Percentiles rank a stretch among this genome's conserved stretches.
Evolutionary conservation across 2,888 invertebrate species (phyloP).

Genomic region (Tiphia femorata): DNA sequence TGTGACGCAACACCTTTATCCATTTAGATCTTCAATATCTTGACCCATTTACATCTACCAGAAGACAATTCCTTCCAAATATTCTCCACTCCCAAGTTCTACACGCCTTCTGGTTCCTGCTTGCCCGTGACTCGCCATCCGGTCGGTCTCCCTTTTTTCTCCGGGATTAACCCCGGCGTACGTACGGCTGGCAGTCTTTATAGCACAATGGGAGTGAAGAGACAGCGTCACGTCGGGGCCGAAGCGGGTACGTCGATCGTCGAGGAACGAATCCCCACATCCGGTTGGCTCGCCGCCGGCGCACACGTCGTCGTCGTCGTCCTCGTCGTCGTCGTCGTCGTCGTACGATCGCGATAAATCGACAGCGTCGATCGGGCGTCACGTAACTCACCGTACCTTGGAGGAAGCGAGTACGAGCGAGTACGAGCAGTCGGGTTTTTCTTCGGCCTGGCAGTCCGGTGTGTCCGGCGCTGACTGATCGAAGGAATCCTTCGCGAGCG

Average conservation of each 20-base stretch:
- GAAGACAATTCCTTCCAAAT: too few species aligned
- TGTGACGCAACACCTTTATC: too few species aligned
- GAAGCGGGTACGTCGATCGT: not conserved
- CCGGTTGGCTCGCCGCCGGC: not conserved
- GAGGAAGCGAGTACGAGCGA: constrained; percentile 53
- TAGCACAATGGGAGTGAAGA: too few species aligned
- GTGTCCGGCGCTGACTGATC: constrained; percentile 46
- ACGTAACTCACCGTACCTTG: constrained; percentile 66
- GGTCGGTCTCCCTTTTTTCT: too few species aligned
- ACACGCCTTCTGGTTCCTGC: too few species aligned
- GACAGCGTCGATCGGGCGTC: constrained; percentile 55
- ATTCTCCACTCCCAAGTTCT: too few species aligned
- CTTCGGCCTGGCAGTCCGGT: constrained; percentile 41
- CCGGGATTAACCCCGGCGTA: not conserved
- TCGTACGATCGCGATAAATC: constrained; percentile 57
- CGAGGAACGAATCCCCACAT: not conserved
- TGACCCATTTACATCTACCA: too few species aligned
- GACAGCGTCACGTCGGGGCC: not conserved
- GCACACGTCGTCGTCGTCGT: constrained; percentile 10
- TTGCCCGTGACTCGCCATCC: too few species aligned
- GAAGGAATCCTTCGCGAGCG: constrained; percentile 45
- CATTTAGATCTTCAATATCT: too few species aligned
- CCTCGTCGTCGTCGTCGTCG: constrained; percentile 22
- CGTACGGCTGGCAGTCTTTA: not conserved
- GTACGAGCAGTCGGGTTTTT: constrained; percentile 53